Conservation (phyloP, 2,797 vertebrate genomes). For the Echeneis naucrates region DNA sequence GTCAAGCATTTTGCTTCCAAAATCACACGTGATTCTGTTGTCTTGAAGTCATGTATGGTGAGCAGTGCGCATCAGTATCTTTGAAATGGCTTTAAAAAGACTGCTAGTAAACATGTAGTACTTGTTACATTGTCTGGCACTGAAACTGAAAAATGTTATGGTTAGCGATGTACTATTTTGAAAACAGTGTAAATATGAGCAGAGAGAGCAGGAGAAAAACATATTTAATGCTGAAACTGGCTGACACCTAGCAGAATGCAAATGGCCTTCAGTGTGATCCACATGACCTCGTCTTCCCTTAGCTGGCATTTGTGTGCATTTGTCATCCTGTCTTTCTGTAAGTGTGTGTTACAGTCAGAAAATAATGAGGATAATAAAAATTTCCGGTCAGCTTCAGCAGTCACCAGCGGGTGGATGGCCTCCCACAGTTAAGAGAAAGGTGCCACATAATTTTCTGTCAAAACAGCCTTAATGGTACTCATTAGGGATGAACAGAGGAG, state of each 20-base stretch:
- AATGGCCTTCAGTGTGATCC: neutral
- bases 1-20: too few species aligned
- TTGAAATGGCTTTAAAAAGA: too few species aligned
- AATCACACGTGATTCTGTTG: neutral
- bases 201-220: neutral
- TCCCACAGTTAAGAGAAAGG: conserved; percentile 55
- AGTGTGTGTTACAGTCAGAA: conserved; percentile 23
- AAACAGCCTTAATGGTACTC: conserved; percentile 65
- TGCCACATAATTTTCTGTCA: conserved; percentile 64
- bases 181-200: too few species aligned
- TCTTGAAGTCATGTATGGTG: neutral
- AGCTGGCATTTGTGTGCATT: neutral
- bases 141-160: neutral
- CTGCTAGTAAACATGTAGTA: neutral
- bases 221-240: neutral
- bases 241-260: neutral
- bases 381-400: conserved; percentile 35
- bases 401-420: conserved; percentile 47
- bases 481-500: conserved; percentile 55
- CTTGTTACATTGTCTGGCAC: neutral
- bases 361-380: conserved; percentile 48
- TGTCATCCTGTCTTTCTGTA: conserved; percentile 9
- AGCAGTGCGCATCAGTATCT: too few species aligned
- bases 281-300: neutral
- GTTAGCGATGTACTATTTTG: too few species aligned